Percentiles rank a stretch among this genome's conserved stretches.
Conservation (phyloP, 2,888 invertebrate genomes). For the Strigamia crassipes region DNA sequence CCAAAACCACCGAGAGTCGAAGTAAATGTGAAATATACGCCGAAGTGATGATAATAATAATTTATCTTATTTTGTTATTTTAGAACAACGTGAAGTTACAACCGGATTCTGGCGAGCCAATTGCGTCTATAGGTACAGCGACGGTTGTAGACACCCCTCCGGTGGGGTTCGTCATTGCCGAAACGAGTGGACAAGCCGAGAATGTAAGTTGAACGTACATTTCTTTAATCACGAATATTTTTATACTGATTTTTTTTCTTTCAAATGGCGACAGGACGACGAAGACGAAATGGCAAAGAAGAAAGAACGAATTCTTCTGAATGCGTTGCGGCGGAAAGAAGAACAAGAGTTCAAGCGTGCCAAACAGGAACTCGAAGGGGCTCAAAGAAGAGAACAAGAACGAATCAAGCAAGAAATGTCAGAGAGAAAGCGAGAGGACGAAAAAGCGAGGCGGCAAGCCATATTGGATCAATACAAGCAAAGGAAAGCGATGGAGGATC, state of each 20-base stretch:
- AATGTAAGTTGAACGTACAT: slow-evolving; percentile 62
- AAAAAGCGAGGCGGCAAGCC: slow-evolving; percentile 80
- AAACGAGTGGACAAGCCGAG: slow-evolving; percentile 69
- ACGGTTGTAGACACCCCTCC: slow-evolving; percentile 52
- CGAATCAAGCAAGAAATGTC: slow-evolving; percentile 71
- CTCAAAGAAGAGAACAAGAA: slow-evolving; percentile 75
- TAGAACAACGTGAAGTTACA: slow-evolving; percentile 50
- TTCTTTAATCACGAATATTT: not conserved
- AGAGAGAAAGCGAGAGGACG: slow-evolving; percentile 77
- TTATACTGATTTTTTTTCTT: not conserved
- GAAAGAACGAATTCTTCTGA: slow-evolving; percentile 86
- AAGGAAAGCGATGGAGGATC: slow-evolving; percentile 85
- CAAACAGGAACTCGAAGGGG: slow-evolving; percentile 79
- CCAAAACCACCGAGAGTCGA: not conserved
- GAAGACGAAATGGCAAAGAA: slow-evolving; percentile 90
- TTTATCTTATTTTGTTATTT: not conserved
- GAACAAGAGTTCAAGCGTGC: slow-evolving; percentile 86
- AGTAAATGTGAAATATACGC: not conserved
- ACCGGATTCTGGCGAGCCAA: slow-evolving; percentile 42
- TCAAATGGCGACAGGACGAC: slow-evolving; percentile 67
- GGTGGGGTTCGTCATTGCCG: slow-evolving; percentile 67
- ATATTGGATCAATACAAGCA: slow-evolving; percentile 92
- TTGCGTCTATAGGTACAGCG: slow-evolving; percentile 23
- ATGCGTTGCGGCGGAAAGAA: slow-evolving; percentile 86
- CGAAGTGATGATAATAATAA: not conserved